Evolutionary conservation across 2,797 vertebrate species (phyloP).

Genomic region (Peromyscus eremicus): DNA sequence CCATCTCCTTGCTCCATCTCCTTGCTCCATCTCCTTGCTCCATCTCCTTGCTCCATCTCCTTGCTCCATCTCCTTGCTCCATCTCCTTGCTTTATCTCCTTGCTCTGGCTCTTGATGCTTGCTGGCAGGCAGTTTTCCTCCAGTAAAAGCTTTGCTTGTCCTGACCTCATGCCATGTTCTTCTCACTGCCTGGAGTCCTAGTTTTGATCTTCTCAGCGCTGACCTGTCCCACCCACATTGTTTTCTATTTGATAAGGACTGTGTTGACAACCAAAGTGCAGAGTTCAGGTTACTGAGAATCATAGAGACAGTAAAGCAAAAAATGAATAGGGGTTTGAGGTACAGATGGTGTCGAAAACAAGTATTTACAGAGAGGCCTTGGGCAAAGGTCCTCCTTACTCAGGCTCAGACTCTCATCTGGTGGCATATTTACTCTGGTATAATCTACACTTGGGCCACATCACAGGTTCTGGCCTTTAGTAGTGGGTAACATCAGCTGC

Average conservation of each 20-base stretch:
- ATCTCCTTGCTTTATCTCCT: background rate
- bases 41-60: background rate
- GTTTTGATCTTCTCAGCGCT: slow-evolving; percentile 52
- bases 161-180: background rate
- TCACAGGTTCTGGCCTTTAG: background rate
- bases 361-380: background rate
- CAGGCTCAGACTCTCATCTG: background rate
- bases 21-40: background rate
- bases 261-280: slow-evolving; percentile 2
- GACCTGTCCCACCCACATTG: background rate
- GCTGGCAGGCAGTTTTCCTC: background rate
- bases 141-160: background rate
- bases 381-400: background rate
- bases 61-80: no score
- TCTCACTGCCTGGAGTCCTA: background rate
- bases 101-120: background rate
- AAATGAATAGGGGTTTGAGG: background rate
- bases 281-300: slow-evolving; percentile 11
- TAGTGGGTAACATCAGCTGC: background rate
- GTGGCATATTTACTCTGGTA: background rate
- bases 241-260: slow-evolving; percentile 40
- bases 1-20: no score
- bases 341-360: background rate
- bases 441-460: background rate
- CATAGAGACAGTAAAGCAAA: slow-evolving; percentile 1